Base-by-base conservation (phyloP, 1,140 invertebrate species). In the Rhysida immarginata region DNA sequence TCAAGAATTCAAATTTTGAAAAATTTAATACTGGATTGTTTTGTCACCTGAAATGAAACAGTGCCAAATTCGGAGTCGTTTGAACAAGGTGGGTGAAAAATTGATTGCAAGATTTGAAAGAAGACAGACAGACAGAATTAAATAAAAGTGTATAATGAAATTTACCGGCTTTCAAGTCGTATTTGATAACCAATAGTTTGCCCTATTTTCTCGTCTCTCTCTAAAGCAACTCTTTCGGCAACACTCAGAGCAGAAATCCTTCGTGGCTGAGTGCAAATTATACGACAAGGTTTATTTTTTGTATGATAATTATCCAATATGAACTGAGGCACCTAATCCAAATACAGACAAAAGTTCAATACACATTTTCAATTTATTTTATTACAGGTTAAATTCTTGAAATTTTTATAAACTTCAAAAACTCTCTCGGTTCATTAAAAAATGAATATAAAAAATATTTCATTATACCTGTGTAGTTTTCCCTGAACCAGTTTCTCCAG, bases 101-200 rank as follows among this genome's bases (percentile, higher is more conserved):
- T n/a, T n/a, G n/a, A n/a, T n/a, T n/a, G n/a, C n/a, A 60, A 43
- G 20, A 24, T 21, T 50, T 23, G 14, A 5, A 20, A 44, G 29
- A 54, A 26, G 26, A 26, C 26, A 46, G n/a, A n/a, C n/a, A n/a
- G n/a, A n/a, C n/a, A n/a, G n/a, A n/a, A n/a, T n/a, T n/a, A n/a
- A n/a, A n/a, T n/a, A n/a, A n/a, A n/a, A n/a, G n/a, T n/a, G n/a
- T n/a, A n/a, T n/a, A n/a, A n/a, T n/a, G 16, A 45, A 3, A 61
- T 63, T 42, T 61, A 72, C 71, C 70, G 67, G 62, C 81, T 85
- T 66, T 93, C 89, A 54, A 94, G 69, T 44, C 90, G 77, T 61
- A 98, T 93, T 68, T 97, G 91, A 70, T 96, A 98, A 11, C 94
- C 94, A 21, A 96, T 82, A 0, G 85, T 87, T 59, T 83, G 78